Percentiles rank a stretch among this genome's conserved stretches.
phyloP scores from a whole-genome alignment of 2,888 invertebrate genomes.

The Cephus rjabovi region DNA sequence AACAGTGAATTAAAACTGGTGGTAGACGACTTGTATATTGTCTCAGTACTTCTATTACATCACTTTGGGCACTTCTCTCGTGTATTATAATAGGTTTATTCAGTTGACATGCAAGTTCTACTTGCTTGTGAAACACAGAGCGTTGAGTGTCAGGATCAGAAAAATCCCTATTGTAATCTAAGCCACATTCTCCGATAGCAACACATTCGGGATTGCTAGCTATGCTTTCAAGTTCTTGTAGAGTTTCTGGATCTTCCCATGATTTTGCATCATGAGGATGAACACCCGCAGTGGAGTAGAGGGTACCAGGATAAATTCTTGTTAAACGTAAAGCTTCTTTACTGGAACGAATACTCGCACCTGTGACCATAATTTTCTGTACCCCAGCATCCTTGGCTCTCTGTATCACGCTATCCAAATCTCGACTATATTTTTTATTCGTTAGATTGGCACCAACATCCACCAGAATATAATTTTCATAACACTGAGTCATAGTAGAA shows the following conservation, averaged over 20 bases:
- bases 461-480: slow-evolving; percentile 91
- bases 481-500: slow-evolving; percentile 79
- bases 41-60: slow-evolving; percentile 80
- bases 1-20: slow-evolving; percentile 90
- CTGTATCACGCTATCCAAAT: slow-evolving; percentile 91
- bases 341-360: slow-evolving; percentile 88
- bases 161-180: slow-evolving; percentile 95
- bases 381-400: slow-evolving; percentile 95
- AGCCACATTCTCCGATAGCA: slow-evolving; percentile 93
- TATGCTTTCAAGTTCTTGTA: slow-evolving; percentile 76
- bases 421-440: slow-evolving; percentile 92
- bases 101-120: slow-evolving; percentile 86
- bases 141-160: slow-evolving; percentile 90
- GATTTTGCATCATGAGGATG: slow-evolving; percentile 96
- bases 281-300: slow-evolving; percentile 92
- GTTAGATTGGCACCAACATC: slow-evolving; percentile 94
- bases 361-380: slow-evolving; percentile 94
- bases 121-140: slow-evolving; percentile 88
- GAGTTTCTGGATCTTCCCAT: slow-evolving; percentile 74
- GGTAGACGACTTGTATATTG: slow-evolving; percentile 74
- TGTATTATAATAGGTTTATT: slow-evolving; percentile 91
- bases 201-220: slow-evolving; percentile 90
- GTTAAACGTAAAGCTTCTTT: slow-evolving; percentile 91
- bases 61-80: slow-evolving; percentile 91
- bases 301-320: slow-evolving; percentile 88